These are phyloP conservation scores for Benitochromis conjunctus DNA, from an alignment of 2,113 vertebrate species.

Conservation along the genomic window DNA sequence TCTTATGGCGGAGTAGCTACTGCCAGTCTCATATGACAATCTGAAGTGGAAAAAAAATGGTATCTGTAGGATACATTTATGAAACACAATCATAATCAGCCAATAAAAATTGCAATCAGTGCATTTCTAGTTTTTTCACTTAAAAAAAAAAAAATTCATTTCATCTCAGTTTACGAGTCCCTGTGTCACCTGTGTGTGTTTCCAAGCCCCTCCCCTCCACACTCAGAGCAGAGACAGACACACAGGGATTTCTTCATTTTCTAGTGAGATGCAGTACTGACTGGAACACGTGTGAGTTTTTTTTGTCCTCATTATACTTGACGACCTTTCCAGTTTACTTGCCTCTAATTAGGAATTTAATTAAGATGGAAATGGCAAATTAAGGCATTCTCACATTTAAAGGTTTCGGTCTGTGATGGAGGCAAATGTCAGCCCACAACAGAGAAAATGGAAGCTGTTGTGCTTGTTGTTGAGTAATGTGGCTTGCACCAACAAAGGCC, in stretches of 20 bases:
- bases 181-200: not conserved
- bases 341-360: not conserved
- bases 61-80: not conserved
- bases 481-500: not conserved
- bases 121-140: not conserved
- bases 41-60: not conserved
- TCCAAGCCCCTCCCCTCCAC: not conserved
- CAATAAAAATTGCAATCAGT: not conserved
- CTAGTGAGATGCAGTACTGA: not conserved
- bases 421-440: conserved; percentile 8
- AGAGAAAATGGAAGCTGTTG: not conserved
- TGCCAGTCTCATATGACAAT: not conserved
- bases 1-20: too few relatives aligned
- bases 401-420: not conserved
- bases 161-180: not conserved
- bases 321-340: not conserved
- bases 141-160: not conserved
- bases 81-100: not conserved
- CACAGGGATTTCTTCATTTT: not conserved
- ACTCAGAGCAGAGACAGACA: not conserved
- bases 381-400: not conserved
- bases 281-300: not conserved
- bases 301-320: not conserved
- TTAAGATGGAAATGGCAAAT: not conserved
- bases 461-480: not conserved